Percentiles rank a stretch among this genome's conserved stretches.
phyloP scores from a whole-genome alignment of 2,113 vertebrate species.

The Rhinichthys klamathensis region DNA sequence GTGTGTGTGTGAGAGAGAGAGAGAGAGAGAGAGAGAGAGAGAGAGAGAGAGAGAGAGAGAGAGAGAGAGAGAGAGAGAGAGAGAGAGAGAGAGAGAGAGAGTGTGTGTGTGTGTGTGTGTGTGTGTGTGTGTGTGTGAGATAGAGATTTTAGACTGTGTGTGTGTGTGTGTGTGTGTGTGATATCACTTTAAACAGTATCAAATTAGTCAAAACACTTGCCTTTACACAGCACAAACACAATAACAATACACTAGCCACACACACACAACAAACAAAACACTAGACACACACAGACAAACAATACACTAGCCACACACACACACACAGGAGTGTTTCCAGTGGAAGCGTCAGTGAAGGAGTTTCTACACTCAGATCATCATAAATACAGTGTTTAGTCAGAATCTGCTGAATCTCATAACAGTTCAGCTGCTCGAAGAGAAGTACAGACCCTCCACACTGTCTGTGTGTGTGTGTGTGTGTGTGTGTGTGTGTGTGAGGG shows the following conservation, averaged over 20 bases:
- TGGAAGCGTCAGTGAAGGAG: too few relatives aligned
- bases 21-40: too few relatives aligned
- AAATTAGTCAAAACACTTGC: not conserved
- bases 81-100: too few relatives aligned
- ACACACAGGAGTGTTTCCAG: slow-evolving; percentile 4
- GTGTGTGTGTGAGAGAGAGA: not conserved
- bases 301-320: slow-evolving; percentile 34
- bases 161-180: not conserved
- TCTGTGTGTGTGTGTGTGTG: too few relatives aligned
- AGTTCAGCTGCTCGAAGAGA: too few relatives aligned
- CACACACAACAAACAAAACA: not conserved
- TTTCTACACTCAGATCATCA: not conserved
- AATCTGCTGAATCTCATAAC: not conserved
- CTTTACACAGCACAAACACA: not conserved
- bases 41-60: too few relatives aligned
- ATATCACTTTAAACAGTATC: not conserved
- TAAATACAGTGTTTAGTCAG: not conserved
- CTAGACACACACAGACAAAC: slow-evolving; percentile 7
- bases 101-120: too few relatives aligned
- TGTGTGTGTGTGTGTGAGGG: too few relatives aligned
- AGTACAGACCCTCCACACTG: not conserved
- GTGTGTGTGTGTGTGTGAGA: too few relatives aligned
- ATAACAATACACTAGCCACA: slow-evolving; percentile 49
- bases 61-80: too few relatives aligned
- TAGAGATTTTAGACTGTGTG: not conserved